A percentile compares a stretch with the other conserved stretches of the same genome.
Evolutionary conservation across 2,113 vertebrate species (phyloP).

Genomic region (Gallinago paraguaiae): DNA sequence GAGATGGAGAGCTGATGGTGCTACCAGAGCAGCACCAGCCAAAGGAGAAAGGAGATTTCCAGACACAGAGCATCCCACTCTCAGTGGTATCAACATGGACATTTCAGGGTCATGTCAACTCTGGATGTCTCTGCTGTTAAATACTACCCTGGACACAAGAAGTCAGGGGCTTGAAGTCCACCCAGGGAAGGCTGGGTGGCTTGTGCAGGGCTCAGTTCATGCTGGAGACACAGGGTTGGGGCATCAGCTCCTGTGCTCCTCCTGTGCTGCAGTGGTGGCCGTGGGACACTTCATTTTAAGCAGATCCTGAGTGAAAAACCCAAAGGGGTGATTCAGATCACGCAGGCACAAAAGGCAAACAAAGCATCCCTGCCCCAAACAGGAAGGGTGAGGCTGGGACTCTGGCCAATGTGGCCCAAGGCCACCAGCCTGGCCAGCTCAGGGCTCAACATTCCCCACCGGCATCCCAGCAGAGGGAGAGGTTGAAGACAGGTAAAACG

Average conservation of each 20-base stretch:
- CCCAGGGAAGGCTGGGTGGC: not conserved
- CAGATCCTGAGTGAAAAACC: not conserved
- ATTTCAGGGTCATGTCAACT: not conserved
- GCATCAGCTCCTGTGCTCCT: not conserved
- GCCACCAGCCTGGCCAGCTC: not conserved
- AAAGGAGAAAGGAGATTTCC: not conserved
- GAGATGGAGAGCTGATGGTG: not conserved
- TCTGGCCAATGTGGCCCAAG: accelerated
- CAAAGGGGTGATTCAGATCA: not conserved
- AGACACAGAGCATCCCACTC: not conserved
- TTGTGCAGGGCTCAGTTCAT: not conserved
- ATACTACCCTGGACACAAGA: not conserved
- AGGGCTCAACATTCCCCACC: not conserved
- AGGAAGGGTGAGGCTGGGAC: not conserved
- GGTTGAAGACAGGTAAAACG: not conserved
- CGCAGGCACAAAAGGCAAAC: not conserved
- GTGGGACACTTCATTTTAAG: not conserved
- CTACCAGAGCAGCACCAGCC: not conserved
- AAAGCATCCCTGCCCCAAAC: not conserved
- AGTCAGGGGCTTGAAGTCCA: not conserved
- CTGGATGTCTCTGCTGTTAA: not conserved
- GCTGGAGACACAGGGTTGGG: accelerated
- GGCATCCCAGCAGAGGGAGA: not conserved
- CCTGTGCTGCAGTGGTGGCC: accelerated
- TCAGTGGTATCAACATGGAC: accelerated